Conservation (phyloP, 2,797 vertebrate species). For the Champsocephalus esox region DNA sequence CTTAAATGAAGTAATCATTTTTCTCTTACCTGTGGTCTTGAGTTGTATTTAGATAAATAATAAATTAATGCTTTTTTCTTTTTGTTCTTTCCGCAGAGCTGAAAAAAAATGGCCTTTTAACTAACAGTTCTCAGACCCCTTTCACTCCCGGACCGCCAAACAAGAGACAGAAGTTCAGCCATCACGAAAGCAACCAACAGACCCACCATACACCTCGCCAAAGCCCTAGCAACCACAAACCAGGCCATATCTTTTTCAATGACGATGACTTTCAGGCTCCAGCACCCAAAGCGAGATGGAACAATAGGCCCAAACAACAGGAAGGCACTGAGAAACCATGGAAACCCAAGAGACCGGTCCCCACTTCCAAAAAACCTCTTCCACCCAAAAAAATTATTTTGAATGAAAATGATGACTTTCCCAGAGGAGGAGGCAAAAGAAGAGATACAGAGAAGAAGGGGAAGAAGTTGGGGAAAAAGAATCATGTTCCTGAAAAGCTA, state of each 20-base stretch:
- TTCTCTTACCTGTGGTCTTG: not conserved
- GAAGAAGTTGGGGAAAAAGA: constrained; percentile 25
- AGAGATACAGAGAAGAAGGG: constrained; percentile 9
- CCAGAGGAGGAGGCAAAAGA: constrained; percentile 63
- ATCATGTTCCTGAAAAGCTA: not conserved
- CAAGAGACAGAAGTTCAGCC: constrained; percentile 76
- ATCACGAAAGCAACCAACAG: constrained; percentile 46
- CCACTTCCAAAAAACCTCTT: constrained; percentile 42
- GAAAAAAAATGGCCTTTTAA: constrained; percentile 53
- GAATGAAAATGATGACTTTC: constrained; percentile 73
- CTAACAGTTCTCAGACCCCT: not conserved
- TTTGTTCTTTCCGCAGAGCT: constrained; percentile 68
- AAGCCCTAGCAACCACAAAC: constrained; percentile 35
- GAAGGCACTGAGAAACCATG: constrained; percentile 55
- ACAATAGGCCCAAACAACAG: constrained; percentile 33
- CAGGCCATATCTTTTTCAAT: constrained; percentile 60
- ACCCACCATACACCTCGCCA: constrained; percentile 23
- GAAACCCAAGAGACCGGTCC: constrained; percentile 76
- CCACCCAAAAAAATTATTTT: constrained; percentile 13
- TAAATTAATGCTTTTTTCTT: constrained; percentile 6
- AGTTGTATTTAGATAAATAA: not conserved
- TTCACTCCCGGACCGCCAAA: constrained; percentile 58
- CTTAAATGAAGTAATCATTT: not conserved
- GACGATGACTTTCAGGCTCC: constrained; percentile 1
- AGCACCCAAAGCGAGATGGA: constrained; percentile 40